Conservation (phyloP, 2,888 invertebrate species). For the Syrphus vitripennis region DNA sequence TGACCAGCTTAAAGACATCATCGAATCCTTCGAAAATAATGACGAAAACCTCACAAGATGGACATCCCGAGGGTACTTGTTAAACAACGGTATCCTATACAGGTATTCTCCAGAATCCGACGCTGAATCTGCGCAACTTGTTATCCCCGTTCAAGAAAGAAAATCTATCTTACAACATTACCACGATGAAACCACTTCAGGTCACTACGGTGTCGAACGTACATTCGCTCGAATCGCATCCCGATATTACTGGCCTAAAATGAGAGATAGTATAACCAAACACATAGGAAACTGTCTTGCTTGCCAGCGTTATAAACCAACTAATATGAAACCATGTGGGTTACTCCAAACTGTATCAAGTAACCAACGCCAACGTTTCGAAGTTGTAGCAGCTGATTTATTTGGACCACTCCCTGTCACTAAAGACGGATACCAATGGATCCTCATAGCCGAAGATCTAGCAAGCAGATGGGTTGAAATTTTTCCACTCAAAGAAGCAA, state of each 20-base stretch:
- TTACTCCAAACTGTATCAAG: slow-evolving; percentile 65
- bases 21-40: not conserved
- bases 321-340: slow-evolving; percentile 60
- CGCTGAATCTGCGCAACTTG: not conserved
- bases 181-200: not conserved
- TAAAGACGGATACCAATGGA: slow-evolving; percentile 71
- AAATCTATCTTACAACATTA: not conserved
- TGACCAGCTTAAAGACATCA: slow-evolving; percentile 41
- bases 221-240: not conserved
- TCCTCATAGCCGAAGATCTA: slow-evolving; percentile 74
- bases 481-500: slow-evolving; percentile 74
- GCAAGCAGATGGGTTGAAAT: slow-evolving; percentile 74
- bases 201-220: not conserved
- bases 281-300: not conserved
- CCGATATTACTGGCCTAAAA: not conserved
- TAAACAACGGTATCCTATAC: no score
- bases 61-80: no score
- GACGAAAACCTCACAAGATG: no score
- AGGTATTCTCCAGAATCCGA: not conserved
- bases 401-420: slow-evolving; percentile 62
- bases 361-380: slow-evolving; percentile 68
- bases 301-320: slow-evolving; percentile 25
- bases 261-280: not conserved
- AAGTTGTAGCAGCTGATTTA: slow-evolving; percentile 62
- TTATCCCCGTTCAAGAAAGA: no score